Conservation (phyloP, 2,888 invertebrate species). For the Leptopilina syphax region DNA sequence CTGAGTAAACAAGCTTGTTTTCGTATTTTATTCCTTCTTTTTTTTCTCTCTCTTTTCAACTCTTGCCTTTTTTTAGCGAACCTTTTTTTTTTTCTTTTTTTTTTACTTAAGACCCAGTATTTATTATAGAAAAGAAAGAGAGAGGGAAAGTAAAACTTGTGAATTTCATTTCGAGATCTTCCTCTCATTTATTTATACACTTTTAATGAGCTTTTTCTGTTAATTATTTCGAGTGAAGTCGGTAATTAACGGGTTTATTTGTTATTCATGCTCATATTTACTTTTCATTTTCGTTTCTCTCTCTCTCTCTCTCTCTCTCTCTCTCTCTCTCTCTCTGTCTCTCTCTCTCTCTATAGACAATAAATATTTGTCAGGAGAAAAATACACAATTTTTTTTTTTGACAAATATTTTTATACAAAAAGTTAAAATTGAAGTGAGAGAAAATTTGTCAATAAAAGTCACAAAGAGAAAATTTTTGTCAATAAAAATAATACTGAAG, state of each 20-base stretch:
- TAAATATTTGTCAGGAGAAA: too few relatives aligned
- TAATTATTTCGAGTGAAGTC: background rate
- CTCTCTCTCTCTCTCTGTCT: too few relatives aligned
- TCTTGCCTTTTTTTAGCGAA: background rate
- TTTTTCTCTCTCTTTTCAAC: background rate
- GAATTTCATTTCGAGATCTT: too few relatives aligned
- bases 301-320: too few relatives aligned
- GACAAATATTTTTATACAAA: too few relatives aligned
- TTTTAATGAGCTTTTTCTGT: background rate
- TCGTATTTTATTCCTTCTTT: background rate
- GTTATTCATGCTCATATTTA: background rate
- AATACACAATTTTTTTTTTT: too few relatives aligned
- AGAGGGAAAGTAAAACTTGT: background rate
- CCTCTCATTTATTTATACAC: background rate
- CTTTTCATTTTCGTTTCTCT: too few relatives aligned
- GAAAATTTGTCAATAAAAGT: too few relatives aligned
- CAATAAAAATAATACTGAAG: too few relatives aligned
- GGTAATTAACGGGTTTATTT: background rate
- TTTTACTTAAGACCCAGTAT: background rate
- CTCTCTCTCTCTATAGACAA: too few relatives aligned
- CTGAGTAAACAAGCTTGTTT: constrained; percentile 17
- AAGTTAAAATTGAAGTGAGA: too few relatives aligned
- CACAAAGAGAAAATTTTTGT: too few relatives aligned
- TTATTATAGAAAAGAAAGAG: background rate
- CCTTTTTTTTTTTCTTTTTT: background rate